Evolutionary conservation across 2,888 invertebrate genomes (phyloP).

Genomic region (Plagodis pulveraria): DNA sequence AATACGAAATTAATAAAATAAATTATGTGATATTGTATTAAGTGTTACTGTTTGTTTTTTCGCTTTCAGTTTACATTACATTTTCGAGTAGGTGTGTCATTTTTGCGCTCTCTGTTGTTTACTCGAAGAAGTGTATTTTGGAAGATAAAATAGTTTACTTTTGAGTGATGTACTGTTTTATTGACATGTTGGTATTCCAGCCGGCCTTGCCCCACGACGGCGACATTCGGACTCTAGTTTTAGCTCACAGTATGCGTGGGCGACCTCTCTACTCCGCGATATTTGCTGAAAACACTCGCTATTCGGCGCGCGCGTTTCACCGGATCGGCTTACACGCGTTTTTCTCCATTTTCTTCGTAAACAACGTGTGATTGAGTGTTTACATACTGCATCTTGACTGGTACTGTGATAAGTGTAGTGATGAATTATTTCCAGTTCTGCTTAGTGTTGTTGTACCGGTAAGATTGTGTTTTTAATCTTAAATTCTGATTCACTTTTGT

Average conservation of each 20-base stretch:
- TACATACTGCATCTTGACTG: slow-evolving; percentile 9
- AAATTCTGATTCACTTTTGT: not conserved
- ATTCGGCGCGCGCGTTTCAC: slow-evolving; percentile 55
- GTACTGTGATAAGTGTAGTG: slow-evolving; percentile 38
- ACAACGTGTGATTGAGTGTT: slow-evolving; percentile 36
- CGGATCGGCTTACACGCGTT: slow-evolving; percentile 70
- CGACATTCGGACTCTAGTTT: slow-evolving; percentile 74
- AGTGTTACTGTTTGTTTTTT: too few species aligned
- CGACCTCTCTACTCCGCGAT: slow-evolving; percentile 66
- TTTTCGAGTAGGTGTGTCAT: too few species aligned
- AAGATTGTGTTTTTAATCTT: slow-evolving; percentile 35
- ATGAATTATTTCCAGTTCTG: slow-evolving; percentile 76
- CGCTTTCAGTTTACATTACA: too few species aligned
- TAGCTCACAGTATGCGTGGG: slow-evolving; percentile 74
- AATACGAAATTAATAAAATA: too few species aligned
- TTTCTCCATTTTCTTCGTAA: slow-evolving; percentile 41
- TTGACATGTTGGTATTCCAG: slow-evolving; percentile 58
- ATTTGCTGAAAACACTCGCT: slow-evolving; percentile 70
- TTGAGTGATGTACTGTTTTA: slow-evolving; percentile 20
- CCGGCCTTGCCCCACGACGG: slow-evolving; percentile 76
- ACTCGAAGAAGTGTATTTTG: too few species aligned
- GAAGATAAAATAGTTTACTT: slow-evolving; percentile 1
- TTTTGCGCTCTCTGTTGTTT: too few species aligned
- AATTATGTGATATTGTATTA: too few species aligned
- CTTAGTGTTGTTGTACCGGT: slow-evolving; percentile 72